Conservation (phyloP, 1,140 invertebrate genomes). For the Bombus turneri region DNA sequence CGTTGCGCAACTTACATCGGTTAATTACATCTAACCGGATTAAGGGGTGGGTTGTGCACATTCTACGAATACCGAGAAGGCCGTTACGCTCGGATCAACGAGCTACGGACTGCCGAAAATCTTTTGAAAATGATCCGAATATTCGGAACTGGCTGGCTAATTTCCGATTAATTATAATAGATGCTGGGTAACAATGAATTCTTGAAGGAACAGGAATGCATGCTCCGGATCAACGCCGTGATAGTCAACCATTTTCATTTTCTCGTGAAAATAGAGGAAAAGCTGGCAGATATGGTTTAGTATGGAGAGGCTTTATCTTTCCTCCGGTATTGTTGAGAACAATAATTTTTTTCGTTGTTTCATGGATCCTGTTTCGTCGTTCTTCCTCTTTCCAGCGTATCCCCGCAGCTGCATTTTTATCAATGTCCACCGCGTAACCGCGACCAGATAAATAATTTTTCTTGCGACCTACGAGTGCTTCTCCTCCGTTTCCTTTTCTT, state of each 20-base stretch:
- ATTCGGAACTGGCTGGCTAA: background rate
- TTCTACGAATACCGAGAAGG: constrained; percentile 11
- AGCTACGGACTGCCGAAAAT: background rate
- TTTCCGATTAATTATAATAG: background rate
- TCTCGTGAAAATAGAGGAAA: background rate
- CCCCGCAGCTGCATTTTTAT: constrained; percentile 53
- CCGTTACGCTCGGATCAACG: background rate
- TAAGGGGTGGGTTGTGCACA: constrained; percentile 10
- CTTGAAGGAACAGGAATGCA: too few species aligned
- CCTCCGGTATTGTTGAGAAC: background rate
- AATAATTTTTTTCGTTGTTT: constrained; percentile 21
- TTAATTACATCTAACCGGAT: constrained; percentile 48
- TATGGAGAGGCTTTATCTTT: background rate
- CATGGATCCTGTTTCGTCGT: constrained; percentile 54
- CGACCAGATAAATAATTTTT: constrained; percentile 62
- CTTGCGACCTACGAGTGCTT: background rate
- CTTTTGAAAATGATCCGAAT: background rate
- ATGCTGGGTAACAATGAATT: too few species aligned
- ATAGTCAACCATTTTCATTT: constrained; percentile 28
- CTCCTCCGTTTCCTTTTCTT: background rate
- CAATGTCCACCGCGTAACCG: constrained; percentile 49
- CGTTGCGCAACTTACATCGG: constrained; percentile 35
- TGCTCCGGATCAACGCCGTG: too few species aligned
- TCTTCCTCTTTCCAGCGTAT: constrained; percentile 22
- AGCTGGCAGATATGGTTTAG: background rate